phyloP scores from a whole-genome alignment of 1,140 invertebrate species.

The Papilio helenus region DNA sequence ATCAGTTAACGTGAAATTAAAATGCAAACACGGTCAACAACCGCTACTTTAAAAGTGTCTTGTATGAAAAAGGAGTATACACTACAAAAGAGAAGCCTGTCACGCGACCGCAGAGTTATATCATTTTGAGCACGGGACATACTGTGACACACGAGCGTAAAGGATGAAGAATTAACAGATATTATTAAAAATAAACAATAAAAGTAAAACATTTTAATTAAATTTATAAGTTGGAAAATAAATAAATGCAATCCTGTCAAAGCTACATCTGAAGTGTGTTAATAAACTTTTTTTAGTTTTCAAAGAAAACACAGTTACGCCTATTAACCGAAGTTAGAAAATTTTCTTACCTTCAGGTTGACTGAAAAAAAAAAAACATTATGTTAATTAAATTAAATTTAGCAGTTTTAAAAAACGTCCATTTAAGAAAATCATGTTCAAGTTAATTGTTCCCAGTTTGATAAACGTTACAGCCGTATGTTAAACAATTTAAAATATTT shows the following conservation, averaged over 20 bases:
- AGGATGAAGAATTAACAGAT: conserved; percentile 3
- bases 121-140: conserved; percentile 38
- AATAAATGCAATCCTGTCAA: too few species aligned
- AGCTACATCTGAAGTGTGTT: too few species aligned
- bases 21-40: conserved; percentile 37
- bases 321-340: too few species aligned
- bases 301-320: too few species aligned
- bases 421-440: background rate
- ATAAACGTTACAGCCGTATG: conserved; percentile 41
- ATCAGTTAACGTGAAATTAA: conserved; percentile 33
- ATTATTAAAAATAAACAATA: conserved; percentile 23
- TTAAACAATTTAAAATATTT: conserved; percentile 61
- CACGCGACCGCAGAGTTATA: conserved; percentile 45
- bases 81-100: conserved; percentile 43
- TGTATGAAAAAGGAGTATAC: conserved; percentile 45
- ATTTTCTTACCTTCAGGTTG: too few species aligned
- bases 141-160: conserved; percentile 29
- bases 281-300: too few species aligned
- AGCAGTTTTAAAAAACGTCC: too few species aligned
- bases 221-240: background rate
- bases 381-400: too few species aligned
- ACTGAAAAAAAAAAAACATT: too few species aligned
- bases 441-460: background rate
- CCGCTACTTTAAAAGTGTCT: conserved; percentile 48
- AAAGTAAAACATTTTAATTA: background rate